phyloP scores from a whole-genome alignment of 1,140 invertebrate genomes.

The Drosophila takahashii region DNA sequence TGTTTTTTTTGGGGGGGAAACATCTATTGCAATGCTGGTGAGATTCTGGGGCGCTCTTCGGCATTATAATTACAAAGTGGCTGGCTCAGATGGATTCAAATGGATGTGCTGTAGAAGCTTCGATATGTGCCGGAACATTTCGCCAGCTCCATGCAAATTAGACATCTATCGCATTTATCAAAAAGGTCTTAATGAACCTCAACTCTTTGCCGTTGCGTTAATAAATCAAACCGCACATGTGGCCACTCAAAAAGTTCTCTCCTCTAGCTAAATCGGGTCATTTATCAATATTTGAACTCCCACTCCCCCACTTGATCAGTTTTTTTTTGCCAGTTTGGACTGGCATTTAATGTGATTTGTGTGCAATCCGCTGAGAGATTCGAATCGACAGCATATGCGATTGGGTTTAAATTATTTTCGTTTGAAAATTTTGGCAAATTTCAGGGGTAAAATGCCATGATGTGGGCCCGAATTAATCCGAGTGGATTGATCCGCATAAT shows the following conservation, averaged over 20 bases:
- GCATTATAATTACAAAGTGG: slow-evolving; percentile 54
- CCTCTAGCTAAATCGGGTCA: slow-evolving; percentile 18
- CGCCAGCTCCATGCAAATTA: slow-evolving; percentile 36
- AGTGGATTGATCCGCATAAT: too few relatives aligned
- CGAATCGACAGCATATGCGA: slow-evolving; percentile 20
- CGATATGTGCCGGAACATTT: slow-evolving; percentile 11
- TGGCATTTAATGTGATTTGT: slow-evolving; percentile 26
- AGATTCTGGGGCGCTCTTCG: slow-evolving; percentile 12
- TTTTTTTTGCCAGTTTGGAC: slow-evolving; percentile 2
- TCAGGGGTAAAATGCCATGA: not conserved
- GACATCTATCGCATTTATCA: slow-evolving; percentile 39
- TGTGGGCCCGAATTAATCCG: not conserved
- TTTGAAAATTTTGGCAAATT: not conserved
- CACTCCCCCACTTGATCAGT: not conserved
- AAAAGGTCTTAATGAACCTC: slow-evolving; percentile 37
- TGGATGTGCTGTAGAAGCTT: slow-evolving; percentile 12
- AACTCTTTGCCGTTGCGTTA: slow-evolving; percentile 21
- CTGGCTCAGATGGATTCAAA: slow-evolving; percentile 17
- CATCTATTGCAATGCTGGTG: slow-evolving; percentile 19
- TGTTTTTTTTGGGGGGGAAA: not conserved
- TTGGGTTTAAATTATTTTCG: slow-evolving; percentile 20
- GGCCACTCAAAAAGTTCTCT: slow-evolving; percentile 40
- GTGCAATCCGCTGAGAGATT: slow-evolving; percentile 16
- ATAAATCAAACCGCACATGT: slow-evolving; percentile 47
- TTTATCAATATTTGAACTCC: slow-evolving; percentile 42